Base-by-base conservation (phyloP, 1,140 invertebrate genomes). In the Gryon sp. region DNA sequence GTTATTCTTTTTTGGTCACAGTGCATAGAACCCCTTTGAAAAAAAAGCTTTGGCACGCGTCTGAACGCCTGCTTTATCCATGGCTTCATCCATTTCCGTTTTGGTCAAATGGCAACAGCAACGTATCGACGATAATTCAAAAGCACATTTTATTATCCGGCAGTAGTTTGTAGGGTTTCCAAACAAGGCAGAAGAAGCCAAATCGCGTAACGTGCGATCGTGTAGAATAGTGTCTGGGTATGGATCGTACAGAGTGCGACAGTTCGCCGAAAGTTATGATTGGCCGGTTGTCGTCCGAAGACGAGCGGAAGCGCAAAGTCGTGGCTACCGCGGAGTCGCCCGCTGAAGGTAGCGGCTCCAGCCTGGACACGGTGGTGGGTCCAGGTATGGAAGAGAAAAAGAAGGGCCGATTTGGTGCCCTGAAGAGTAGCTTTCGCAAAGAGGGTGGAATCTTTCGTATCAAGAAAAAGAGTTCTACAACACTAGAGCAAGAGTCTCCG, bases 371-470 rank as follows among this genome's bases (percentile, higher is more conserved):
- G 0, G 26, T 82, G 3, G 77, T 57, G 11, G 73, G 65, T 16
- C 63, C 68, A 0, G 60, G 22, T 7, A 43, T 52, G 14, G 78
- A 82, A 15, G 81, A 85, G 36, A 87, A 84, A 46, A 84, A 77
- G 50, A 82, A 81, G 55, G 79, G 84, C 4, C 77, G 84, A n/a
- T 86, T 87, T 52, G 83, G 48, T 0, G 75, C 78, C 1, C 41
- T 87, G 15, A 87, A 81, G 50, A 85, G 30, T 55, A 87, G 84
- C 28, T 83, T 87, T 24, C 78, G 81, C 0, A 87, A 85, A 11
- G 81, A 86, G 11, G 80, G 80, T 1, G 75, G 83, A 0, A 53
- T 86, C 20, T 86, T 85, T 38, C 84, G 84, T 11, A 83, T 80
- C 18, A 84, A 77, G 65, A 85, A 80, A 36, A 76, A 75, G 40